Evolutionary conservation across 2,888 invertebrate genomes (phyloP).

Genomic region (Itoplectis maculator): DNA sequence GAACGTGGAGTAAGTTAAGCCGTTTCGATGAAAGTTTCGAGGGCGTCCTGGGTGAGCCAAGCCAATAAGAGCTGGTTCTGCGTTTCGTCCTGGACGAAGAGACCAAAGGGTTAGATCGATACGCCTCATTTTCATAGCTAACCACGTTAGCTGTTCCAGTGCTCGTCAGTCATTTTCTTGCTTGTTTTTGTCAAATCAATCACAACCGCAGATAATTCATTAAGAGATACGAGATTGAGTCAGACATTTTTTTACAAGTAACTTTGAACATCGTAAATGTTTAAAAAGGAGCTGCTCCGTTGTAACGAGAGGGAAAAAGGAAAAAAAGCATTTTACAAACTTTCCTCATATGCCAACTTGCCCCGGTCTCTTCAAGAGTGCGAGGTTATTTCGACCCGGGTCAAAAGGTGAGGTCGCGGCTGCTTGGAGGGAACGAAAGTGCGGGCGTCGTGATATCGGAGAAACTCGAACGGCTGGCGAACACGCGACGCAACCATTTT

Average conservation of each 20-base stretch:
- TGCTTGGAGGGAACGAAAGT: constrained; percentile 51
- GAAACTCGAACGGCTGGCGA: constrained; percentile 56
- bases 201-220: neutral
- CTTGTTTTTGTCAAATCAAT: constrained; percentile 23
- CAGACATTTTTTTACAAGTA: neutral
- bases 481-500: constrained; percentile 59
- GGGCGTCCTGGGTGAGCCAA: constrained; percentile 27
- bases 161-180: constrained; percentile 23
- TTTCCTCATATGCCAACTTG: constrained; percentile 15
- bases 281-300: neutral
- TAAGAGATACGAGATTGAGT: neutral
- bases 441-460: constrained; percentile 24
- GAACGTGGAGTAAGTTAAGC: constrained; percentile 4
- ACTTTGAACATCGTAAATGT: constrained; percentile 3
- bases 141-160: constrained; percentile 26
- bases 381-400: constrained; percentile 66
- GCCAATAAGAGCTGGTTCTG: constrained; percentile 22
- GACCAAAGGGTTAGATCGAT: constrained; percentile 64
- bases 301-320: neutral
- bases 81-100: constrained; percentile 61
- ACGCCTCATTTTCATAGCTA: constrained; percentile 43
- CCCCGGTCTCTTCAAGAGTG: constrained; percentile 25
- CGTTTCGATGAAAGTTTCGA: constrained; percentile 46
- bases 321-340: neutral
- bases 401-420: constrained; percentile 70